These are phyloP conservation scores for Riptortus pedestris DNA, from an alignment of 1,140 invertebrate genomes.

Conservation along the genomic window DNA sequence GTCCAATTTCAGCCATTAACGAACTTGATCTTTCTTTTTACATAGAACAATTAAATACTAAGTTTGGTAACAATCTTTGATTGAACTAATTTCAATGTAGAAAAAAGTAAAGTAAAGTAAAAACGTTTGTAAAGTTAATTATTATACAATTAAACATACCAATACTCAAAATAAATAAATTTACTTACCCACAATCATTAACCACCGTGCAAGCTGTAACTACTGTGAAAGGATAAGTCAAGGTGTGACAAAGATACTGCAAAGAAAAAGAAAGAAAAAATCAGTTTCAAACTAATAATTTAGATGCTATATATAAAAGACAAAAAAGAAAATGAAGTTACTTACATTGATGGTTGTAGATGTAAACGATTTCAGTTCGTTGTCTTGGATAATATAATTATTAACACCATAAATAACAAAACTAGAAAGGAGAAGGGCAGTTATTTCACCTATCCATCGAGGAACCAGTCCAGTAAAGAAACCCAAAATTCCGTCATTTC, in stretches of 20 bases:
- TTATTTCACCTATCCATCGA: constrained; percentile 64
- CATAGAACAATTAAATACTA: too few relatives aligned
- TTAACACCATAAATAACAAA: constrained; percentile 64
- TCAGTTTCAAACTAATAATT: too few relatives aligned
- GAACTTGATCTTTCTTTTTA: too few relatives aligned
- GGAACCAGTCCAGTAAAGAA: constrained; percentile 77
- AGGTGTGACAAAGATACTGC: constrained; percentile 59
- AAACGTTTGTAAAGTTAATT: too few relatives aligned
- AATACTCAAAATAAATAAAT: too few relatives aligned
- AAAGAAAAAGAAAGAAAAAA: constrained; percentile 34
- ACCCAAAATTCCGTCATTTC: constrained; percentile 67
- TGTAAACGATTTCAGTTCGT: constrained; percentile 53
- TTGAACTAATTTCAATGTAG: too few relatives aligned
- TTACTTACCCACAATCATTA: constrained; percentile 54
- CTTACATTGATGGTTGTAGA: constrained; percentile 43
- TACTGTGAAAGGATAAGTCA: constrained; percentile 77
- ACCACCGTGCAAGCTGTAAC: constrained; percentile 80
- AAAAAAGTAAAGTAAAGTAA: too few relatives aligned
- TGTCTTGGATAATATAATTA: constrained; percentile 66
- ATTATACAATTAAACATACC: too few relatives aligned
- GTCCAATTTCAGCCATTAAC: too few relatives aligned
- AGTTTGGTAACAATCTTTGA: too few relatives aligned
- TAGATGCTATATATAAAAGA: too few relatives aligned
- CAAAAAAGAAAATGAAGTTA: not conserved
- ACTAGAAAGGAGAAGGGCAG: constrained; percentile 58